Base-by-base conservation (phyloP, 2,888 invertebrate genomes). In the Apocheima hispidaria region DNA sequence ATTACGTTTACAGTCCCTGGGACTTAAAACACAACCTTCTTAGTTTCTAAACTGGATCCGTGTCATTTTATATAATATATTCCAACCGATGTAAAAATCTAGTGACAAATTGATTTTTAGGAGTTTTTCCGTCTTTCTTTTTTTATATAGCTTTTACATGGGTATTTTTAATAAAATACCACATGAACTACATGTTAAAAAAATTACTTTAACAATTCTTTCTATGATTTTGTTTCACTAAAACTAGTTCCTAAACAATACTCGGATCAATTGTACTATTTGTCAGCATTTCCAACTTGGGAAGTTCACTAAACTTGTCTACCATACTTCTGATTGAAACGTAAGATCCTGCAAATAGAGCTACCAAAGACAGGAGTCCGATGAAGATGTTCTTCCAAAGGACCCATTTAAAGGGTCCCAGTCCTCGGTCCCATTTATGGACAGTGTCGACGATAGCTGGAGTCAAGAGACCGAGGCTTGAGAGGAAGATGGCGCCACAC, bases 401-500 rank as follows among this genome's bases (percentile, higher is more conserved):
- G 52, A 94, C 94, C 96, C 96, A 96, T 46, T 95, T 94, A 67
- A 92, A 92, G 18, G 75, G 76, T 0, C 97, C 97, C 1, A 96
- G 93, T 9, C 94, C 94, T 43, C 93, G 84, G 61, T 87, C 85
- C 95, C 95, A 96, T 64, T 94, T 93, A 68, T 96, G 94, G 2
- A 97, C 94, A 0, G 95, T 96, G 78, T 97, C 96, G 5, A 96
- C 93, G 35, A 96, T 87, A 6, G 96, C 96, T 18, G 97, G 96
- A 6, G 96, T 95, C 50, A 95, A 92, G 28, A 97, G 94, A 1
- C 98, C 98, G 49, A 95, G 92, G 43, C 94, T 94, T 2, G 96
- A 96, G 62, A 95, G 94, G 74, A 95, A 95, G 54, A 95, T 93
- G 2, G 98, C 96, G 0, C 98, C 98, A 5, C 98, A 96, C 35